Percentiles rank a stretch among this genome's conserved stretches.
Evolutionary conservation across 2,113 vertebrate species (phyloP).

Genomic region (Poeciliopsis prolifica): DNA sequence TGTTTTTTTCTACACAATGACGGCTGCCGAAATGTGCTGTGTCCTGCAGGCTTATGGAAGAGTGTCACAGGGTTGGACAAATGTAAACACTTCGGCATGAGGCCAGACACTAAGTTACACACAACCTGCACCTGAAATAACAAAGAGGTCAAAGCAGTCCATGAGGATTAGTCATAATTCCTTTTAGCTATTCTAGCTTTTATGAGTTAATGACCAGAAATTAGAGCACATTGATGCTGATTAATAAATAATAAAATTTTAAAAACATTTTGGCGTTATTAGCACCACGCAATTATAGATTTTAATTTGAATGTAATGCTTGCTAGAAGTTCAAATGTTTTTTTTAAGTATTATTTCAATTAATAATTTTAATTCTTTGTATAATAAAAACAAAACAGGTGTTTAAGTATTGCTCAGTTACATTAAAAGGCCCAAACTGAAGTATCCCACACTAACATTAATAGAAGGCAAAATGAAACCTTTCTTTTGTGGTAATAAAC

Average conservation of each 20-base stretch:
- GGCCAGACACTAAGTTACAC: conserved; percentile 43
- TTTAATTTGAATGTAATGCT: no score
- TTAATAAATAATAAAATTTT: not conserved
- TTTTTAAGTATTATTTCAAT: no score
- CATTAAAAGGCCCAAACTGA: no score
- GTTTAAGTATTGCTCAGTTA: no score
- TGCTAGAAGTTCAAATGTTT: no score
- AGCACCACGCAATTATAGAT: no score
- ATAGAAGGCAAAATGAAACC: no score
- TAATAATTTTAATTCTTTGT: no score
- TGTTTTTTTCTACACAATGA: not conserved
- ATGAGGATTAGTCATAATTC: conserved; percentile 11
- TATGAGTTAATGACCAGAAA: not conserved
- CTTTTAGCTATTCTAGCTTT: not conserved
- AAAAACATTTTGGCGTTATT: no score
- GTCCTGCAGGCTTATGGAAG: conserved; percentile 30
- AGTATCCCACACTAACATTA: no score
- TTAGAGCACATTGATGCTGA: not conserved
- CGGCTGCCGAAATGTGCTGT: not conserved
- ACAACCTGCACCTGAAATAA: conserved; percentile 53
- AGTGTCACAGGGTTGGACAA: conserved; percentile 37
- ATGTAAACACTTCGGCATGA: conserved; percentile 39
- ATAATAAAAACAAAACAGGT: no score
- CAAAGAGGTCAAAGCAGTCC: conserved; percentile 20
- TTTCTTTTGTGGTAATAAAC: no score